These are phyloP conservation scores for Argentina silus DNA, from an alignment of 2,797 vertebrate genomes.

Conservation along the genomic window DNA sequence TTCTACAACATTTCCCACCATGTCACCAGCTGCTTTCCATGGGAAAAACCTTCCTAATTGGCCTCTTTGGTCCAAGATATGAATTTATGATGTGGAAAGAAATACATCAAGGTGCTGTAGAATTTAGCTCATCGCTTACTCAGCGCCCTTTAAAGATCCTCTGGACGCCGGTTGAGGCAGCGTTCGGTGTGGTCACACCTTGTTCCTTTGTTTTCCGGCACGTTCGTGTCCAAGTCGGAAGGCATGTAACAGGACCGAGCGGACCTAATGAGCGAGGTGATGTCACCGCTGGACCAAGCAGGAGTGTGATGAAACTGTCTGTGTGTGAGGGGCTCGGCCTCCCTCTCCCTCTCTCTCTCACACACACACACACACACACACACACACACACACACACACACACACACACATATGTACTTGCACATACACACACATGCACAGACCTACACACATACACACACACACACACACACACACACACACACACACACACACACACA, in stretches of 20 bases:
- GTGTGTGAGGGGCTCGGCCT: conserved; percentile 25
- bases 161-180: conserved; percentile 42
- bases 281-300: conserved; percentile 48
- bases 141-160: conserved; percentile 50
- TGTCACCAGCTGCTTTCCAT: conserved; percentile 54
- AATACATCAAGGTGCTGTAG: conserved; percentile 55
- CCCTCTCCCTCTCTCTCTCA: conserved; percentile 24
- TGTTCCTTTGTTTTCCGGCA: conserved; percentile 54
- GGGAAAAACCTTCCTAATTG: conserved; percentile 45
- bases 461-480: not conserved
- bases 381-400: not conserved
- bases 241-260: conserved; percentile 38
- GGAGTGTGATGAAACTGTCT: conserved; percentile 46
- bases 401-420: not conserved
- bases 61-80: conserved; percentile 57
- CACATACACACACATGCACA: conserved; percentile 7
- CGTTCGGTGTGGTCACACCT: conserved; percentile 56
- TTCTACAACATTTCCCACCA: conserved; percentile 56
- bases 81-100: conserved; percentile 70
- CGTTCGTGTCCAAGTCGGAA: conserved; percentile 39
- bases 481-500: not conserved
- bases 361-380: conserved; percentile 31
- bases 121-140: conserved; percentile 52
- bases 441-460: not conserved
- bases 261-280: conserved; percentile 52